Evolutionary conservation across 2,888 invertebrate genomes (phyloP), one percentile per base, ranked within the genome.

Genomic region (Phymatocera aterrima): DNA sequence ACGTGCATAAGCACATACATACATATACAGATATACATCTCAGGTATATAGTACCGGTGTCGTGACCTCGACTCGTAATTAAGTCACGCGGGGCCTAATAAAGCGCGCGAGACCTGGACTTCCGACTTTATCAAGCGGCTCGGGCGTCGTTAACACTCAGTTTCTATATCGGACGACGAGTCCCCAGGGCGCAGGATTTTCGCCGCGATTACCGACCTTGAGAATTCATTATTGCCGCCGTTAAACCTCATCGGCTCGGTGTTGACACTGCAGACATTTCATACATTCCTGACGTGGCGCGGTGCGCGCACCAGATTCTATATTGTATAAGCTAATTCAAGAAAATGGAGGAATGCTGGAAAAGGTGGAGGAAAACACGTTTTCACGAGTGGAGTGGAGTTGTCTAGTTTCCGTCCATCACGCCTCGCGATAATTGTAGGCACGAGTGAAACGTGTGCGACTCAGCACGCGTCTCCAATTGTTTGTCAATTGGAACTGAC

Each of bases 41-140:
- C 46, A 15, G n/a, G n/a, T 43, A 43, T 18, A n/a, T 64, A 18
- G 15, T 15, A 18, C 24, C 21, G 43, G 28, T 68, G 28, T 68
- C 68, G 68, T 68, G 72, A 72, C 72, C 51, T 48, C 72, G 51
- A 31, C 72, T 72, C 72, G 48, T 72, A 72, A 72, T 72, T 46
- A 54, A 72, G 72, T 72, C 72, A 72, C 72, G 72, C 72, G 72
- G 54, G 72, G 51, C 34, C 21, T 46, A 34, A 51, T 31, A 31
- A 72, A 51, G 72, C 72, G 72, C 51, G 72, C 57, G 28, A 57
- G 57, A 57, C 57, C 28, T 24, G 31, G 72, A 72, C 46, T 72
- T 6, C 72, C 48, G 72, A 72, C 54, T 51, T 51, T 72, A 72
- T 51, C 72, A 37, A 21, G 28, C 34, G 34, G 18, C 68, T 43